Evolutionary conservation across 2,888 invertebrate species (phyloP), one percentile per base, ranked within the genome.

Genomic region (Keiferia lycopersicella): DNA sequence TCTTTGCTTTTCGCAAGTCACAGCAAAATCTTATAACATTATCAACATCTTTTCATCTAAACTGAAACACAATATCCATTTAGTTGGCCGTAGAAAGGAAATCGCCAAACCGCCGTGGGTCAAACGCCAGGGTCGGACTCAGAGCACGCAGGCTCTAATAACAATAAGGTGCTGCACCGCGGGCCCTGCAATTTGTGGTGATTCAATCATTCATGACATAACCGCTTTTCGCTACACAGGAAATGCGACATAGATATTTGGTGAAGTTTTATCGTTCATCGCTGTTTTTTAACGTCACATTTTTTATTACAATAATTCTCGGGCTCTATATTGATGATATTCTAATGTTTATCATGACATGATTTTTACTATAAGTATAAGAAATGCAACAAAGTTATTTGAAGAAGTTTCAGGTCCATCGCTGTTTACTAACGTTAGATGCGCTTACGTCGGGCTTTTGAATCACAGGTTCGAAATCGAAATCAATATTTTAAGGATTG

Each of bases 161-260:
- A 76, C 72, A 73, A 72, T 69, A 65, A 70, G 67, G 66, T 69
- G 70, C 66, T 66, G 66, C 66, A 66, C 73, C 69, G 70, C 61
- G 69, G 65, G 75, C 71, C 73, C 79, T 77, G 73, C 77, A 84
- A 83, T 84, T 82, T 83, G 77, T 71, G 70, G 76, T 74, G 75
- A 82, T 84, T 81, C 81, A 82, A 82, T 81, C 80, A 76, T 72
- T 81, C 80, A 76, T 72, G 76, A 56, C 56, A 16, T 56, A 16
- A 56, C n/a, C 7, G 8, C 56, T 20, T 56, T 53, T 53, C 22
- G 2, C 22, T 34, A 34, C 2, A 1, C 14, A 16, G 56, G 26
- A 56, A 30, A 56, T 16, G 56, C 56, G 56, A 56, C 56, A 56
- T 34, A 56, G 3, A 14, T 11, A 4, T 18, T 20, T 53, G 14